Conservation (phyloP, 2,888 invertebrate species). For the Nomada ruficornis region DNA sequence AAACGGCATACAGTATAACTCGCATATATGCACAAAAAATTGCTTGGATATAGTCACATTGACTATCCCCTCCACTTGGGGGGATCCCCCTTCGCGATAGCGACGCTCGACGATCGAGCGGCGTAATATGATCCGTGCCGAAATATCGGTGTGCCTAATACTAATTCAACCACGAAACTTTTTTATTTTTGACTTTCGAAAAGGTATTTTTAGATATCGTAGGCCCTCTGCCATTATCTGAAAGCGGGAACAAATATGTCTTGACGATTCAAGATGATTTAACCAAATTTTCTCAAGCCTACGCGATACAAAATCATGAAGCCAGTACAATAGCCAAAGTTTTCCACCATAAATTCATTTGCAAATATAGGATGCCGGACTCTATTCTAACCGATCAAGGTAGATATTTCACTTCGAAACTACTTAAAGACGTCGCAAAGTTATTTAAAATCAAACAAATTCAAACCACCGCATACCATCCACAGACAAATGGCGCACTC, state of each 20-base stretch:
- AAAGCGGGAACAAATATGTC: slow-evolving; percentile 8
- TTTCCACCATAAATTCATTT: background rate
- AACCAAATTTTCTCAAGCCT: background rate
- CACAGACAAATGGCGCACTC: slow-evolving; percentile 3
- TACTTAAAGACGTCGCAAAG: background rate
- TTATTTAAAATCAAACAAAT: slow-evolving; percentile 9
- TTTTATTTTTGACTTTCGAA: too few relatives aligned
- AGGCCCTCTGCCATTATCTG: slow-evolving; percentile 2
- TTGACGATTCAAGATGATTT: slow-evolving; percentile 7
- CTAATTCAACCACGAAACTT: too few relatives aligned
- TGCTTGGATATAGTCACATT: too few relatives aligned
- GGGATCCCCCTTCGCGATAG: too few relatives aligned
- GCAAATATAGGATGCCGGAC: background rate
- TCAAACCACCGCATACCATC: slow-evolving; percentile 2
- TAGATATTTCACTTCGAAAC: slow-evolving; percentile 5
- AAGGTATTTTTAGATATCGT: background rate
- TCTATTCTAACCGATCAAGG: slow-evolving; percentile 1
- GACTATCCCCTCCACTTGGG: too few relatives aligned
- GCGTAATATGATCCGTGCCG: too few relatives aligned
- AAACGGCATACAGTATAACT: too few relatives aligned
- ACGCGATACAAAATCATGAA: slow-evolving; percentile 15
- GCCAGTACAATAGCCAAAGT: background rate
- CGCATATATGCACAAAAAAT: too few relatives aligned
- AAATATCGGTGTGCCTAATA: too few relatives aligned
- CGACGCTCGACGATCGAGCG: too few relatives aligned